phyloP scores from a whole-genome alignment of 2,113 vertebrate species.

The Irena cyanogastra region DNA sequence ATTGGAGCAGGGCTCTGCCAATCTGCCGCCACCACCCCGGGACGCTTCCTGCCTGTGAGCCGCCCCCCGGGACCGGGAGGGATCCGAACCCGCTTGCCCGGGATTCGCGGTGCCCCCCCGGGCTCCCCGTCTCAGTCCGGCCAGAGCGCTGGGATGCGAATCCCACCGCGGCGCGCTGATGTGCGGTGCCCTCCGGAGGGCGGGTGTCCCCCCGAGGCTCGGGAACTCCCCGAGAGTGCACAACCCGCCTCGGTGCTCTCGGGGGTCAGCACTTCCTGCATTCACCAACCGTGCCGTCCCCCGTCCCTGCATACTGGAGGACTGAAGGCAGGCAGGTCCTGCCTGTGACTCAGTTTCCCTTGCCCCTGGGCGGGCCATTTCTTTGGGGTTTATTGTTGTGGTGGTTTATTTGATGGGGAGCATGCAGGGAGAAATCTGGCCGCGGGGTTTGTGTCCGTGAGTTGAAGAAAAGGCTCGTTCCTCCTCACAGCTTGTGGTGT shows the following conservation, averaged over 20 bases:
- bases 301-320: neutral
- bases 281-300: fast-evolving
- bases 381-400: neutral
- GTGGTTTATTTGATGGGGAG: neutral
- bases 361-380: neutral
- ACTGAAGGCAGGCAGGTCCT: neutral
- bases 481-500: fast-evolving
- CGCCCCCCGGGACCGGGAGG: neutral
- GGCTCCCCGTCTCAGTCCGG: neutral
- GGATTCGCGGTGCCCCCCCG: neutral
- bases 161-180: neutral
- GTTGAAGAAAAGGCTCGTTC: neutral
- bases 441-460: fast-evolving
- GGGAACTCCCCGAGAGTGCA: no score
- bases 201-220: neutral
- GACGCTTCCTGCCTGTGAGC: constrained; percentile 37
- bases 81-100: fast-evolving
- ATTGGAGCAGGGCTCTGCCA: constrained; percentile 56
- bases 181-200: no score
- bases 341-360: neutral
- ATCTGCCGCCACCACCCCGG: constrained; percentile 22
- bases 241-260: neutral
- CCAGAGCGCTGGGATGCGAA: neutral
- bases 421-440: neutral
- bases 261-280: neutral